Percentiles rank a stretch among this genome's conserved stretches.
These are phyloP conservation scores for Lytechinus pictus DNA, from an alignment of 35 echinoderm and acorn worm species.

Conservation along the genomic window DNA sequence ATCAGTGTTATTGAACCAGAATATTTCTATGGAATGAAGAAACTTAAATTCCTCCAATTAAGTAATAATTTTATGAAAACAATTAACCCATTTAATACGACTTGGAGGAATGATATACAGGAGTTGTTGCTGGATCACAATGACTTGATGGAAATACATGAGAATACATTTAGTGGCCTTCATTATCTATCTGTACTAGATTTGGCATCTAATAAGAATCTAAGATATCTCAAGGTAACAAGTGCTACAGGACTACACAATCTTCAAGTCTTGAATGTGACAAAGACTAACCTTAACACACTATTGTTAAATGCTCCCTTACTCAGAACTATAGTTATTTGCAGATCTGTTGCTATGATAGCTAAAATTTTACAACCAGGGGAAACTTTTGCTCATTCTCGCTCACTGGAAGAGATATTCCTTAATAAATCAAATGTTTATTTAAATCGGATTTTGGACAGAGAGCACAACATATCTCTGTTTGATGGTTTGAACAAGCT, in stretches of 20 bases:
- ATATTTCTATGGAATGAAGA: background rate
- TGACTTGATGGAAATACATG: background rate
- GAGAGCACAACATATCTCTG: background rate
- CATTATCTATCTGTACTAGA: background rate
- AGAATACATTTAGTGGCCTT: background rate
- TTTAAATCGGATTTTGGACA: background rate
- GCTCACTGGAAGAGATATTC: background rate
- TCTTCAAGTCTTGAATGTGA: conserved; percentile 18
- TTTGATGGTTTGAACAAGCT: background rate
- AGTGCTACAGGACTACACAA: background rate
- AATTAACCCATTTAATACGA: background rate
- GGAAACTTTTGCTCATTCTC: background rate
- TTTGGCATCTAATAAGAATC: background rate
- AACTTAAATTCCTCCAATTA: background rate
- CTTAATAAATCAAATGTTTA: background rate
- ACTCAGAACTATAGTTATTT: background rate
- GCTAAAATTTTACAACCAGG: background rate
- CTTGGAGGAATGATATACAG: background rate
- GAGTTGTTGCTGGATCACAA: background rate
- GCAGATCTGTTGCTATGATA: background rate
- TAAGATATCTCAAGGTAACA: background rate
- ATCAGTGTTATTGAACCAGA: conserved; percentile 3
- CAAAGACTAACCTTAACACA: background rate
- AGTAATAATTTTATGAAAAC: background rate
- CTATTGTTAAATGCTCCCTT: background rate